A percentile compares a stretch with the other conserved stretches of the same genome.
Evolutionary conservation across 1,140 invertebrate genomes (phyloP).

Genomic region (Geopemphigus sp.): DNA sequence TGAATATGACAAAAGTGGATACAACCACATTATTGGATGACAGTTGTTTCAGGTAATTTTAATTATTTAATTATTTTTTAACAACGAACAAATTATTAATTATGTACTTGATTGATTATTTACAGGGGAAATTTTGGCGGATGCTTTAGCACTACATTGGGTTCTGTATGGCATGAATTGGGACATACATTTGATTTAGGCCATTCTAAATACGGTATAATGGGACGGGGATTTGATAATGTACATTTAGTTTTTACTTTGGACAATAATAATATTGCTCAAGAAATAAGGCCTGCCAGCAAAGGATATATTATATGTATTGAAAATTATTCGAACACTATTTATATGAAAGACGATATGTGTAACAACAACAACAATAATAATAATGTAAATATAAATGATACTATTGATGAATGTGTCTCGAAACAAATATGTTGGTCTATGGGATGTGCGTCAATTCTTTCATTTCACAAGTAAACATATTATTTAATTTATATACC

Average conservation of each 20-base stretch:
- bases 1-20: slow-evolving; percentile 66
- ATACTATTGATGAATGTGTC: slow-evolving; percentile 55
- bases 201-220: slow-evolving; percentile 85
- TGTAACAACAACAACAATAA: slow-evolving; percentile 51
- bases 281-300: slow-evolving; percentile 56
- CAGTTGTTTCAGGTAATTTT: slow-evolving; percentile 72
- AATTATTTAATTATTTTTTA: not conserved
- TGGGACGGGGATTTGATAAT: slow-evolving; percentile 92
- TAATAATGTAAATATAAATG: slow-evolving; percentile 56
- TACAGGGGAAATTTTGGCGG: slow-evolving; percentile 75
- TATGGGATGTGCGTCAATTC: slow-evolving; percentile 66
- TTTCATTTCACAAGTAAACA: slow-evolving; percentile 64
- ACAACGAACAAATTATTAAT: not conserved
- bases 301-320: slow-evolving; percentile 59
- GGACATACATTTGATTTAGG: slow-evolving; percentile 93
- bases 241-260: slow-evolving; percentile 73
- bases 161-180: slow-evolving; percentile 90
- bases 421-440: slow-evolving; percentile 58
- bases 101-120: slow-evolving; percentile 37
- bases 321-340: slow-evolving; percentile 57
- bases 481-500: slow-evolving; percentile 37
- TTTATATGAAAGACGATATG: slow-evolving; percentile 56
- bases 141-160: slow-evolving; percentile 87
- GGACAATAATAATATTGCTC: slow-evolving; percentile 56
- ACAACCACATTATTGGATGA: slow-evolving; percentile 76